Evolutionary conservation across 2,888 invertebrate species (phyloP).

Genomic region (Machimus atricapillus): DNA sequence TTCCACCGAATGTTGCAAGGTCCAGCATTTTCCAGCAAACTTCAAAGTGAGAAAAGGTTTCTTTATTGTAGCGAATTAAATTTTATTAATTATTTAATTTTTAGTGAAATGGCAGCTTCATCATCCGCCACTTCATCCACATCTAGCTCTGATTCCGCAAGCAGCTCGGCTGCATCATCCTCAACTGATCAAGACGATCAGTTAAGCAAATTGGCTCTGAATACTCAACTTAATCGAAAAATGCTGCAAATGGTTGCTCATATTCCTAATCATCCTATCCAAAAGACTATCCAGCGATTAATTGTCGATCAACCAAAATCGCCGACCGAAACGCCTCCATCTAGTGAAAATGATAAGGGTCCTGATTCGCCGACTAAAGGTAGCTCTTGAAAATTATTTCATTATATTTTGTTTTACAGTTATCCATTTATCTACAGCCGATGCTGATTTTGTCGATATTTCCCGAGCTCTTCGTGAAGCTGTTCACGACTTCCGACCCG

Average conservation of each 20-base stretch:
- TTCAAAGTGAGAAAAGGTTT: background rate
- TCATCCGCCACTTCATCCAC: constrained; percentile 48
- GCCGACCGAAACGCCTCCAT: constrained; percentile 59
- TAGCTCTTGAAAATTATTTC: constrained; percentile 46
- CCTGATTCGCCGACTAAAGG: constrained; percentile 52
- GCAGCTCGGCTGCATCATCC: constrained; percentile 56
- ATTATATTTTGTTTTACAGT: background rate
- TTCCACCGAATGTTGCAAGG: constrained; percentile 8
- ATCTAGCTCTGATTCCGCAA: constrained; percentile 50
- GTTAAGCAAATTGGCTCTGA: constrained; percentile 51
- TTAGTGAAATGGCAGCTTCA: constrained; percentile 45
- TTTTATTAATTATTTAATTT: background rate
- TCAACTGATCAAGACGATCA: constrained; percentile 50
- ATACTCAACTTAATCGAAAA: constrained; percentile 54
- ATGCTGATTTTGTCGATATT: constrained; percentile 52
- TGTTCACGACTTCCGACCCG: constrained; percentile 57
- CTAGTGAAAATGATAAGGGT: constrained; percentile 36
- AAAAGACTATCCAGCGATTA: constrained; percentile 57
- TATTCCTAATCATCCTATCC: constrained; percentile 52
- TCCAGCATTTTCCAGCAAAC: constrained; percentile 36
- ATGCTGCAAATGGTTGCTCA: constrained; percentile 60
- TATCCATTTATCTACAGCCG: constrained; percentile 51
- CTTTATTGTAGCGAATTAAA: background rate
- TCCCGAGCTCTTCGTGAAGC: constrained; percentile 56
- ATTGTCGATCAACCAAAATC: constrained; percentile 62